phyloP scores from a whole-genome alignment of 2,797 vertebrate species.

The Avahi laniger region DNA sequence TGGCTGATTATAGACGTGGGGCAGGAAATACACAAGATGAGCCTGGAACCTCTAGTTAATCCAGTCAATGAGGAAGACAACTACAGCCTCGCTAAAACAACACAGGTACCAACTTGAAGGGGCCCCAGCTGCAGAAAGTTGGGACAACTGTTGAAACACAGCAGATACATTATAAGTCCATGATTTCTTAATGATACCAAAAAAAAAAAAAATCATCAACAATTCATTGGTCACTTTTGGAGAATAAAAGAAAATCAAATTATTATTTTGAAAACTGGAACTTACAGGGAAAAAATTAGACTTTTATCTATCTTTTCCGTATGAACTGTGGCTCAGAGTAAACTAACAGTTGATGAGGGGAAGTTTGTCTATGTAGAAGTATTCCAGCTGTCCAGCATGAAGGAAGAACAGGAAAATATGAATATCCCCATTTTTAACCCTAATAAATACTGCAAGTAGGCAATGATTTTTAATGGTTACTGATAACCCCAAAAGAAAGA shows the following conservation, averaged over 20 bases:
- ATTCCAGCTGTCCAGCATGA: neutral
- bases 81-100: neutral
- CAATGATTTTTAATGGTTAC: neutral
- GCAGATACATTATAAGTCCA: neutral
- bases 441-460: neutral
- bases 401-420: neutral
- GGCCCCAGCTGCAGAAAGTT: neutral
- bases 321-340: neutral
- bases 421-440: neutral
- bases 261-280: neutral
- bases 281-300: neutral
- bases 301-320: neutral
- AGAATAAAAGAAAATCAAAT: conserved; percentile 16
- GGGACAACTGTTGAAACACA: neutral
- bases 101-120: neutral
- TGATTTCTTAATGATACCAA: neutral
- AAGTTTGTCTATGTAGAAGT: neutral
- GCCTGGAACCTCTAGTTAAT: neutral
- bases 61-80: neutral
- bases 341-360: neutral
- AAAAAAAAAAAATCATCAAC: neutral
- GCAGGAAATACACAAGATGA: neutral
- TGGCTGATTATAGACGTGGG: neutral
- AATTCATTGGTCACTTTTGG: neutral
- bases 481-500: neutral